Evolutionary conservation across 2,113 vertebrate genomes (phyloP).

Genomic region (Vireo altiloquus): DNA sequence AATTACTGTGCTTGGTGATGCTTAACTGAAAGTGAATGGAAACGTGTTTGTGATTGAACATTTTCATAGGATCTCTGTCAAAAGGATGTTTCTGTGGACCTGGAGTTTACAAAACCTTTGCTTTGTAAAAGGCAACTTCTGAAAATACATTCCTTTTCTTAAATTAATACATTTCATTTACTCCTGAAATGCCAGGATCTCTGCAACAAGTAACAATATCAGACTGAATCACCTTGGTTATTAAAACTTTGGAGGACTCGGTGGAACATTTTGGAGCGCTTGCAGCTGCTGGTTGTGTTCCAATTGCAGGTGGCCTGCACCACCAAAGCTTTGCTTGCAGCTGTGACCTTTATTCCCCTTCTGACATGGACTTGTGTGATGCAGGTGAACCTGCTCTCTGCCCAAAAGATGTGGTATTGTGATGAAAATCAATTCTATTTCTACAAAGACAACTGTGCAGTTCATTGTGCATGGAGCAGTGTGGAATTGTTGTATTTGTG

Average conservation of each 20-base stretch:
- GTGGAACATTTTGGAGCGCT: background rate
- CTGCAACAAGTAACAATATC: background rate
- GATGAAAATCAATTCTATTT: background rate
- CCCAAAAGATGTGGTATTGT: background rate
- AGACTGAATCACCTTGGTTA: background rate
- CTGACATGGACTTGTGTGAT: background rate
- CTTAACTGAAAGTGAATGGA: background rate
- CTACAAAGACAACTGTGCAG: background rate
- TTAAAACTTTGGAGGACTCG: background rate
- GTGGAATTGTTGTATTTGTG: background rate
- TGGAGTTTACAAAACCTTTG: background rate
- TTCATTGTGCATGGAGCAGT: background rate
- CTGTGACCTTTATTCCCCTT: background rate
- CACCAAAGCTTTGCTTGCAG: background rate
- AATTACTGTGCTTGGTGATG: background rate
- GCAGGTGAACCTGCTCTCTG: background rate
- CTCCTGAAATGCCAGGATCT: background rate
- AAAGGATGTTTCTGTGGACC: background rate
- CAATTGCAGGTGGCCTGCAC: background rate
- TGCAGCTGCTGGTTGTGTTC: background rate
- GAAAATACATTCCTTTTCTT: background rate
- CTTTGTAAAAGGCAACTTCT: background rate
- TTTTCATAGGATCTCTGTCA: background rate
- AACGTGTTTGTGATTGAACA: rapidly evolving
- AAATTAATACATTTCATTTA: background rate